Evolutionary conservation across 2,888 invertebrate species (phyloP).

Genomic region (Agrochola circellaris): DNA sequence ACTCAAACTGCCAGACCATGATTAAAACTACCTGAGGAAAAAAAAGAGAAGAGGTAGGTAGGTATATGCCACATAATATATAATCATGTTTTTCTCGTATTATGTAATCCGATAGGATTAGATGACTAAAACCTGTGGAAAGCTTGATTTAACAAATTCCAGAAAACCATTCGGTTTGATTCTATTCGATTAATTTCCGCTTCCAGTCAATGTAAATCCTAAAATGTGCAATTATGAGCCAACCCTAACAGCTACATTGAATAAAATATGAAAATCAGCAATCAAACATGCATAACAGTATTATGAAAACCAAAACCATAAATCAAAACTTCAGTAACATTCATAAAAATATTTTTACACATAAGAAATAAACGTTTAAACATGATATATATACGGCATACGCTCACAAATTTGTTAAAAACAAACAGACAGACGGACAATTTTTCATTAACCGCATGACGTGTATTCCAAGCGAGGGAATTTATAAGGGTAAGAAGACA

Average conservation of each 20-base stretch:
- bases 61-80: background rate
- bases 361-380: constrained; percentile 35
- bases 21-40: too few species aligned
- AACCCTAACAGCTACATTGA: background rate
- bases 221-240: background rate
- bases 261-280: constrained; percentile 1
- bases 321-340: constrained; percentile 37
- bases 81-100: background rate
- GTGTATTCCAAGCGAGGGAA: constrained; percentile 27
- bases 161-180: background rate
- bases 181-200: background rate
- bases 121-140: background rate
- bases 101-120: background rate
- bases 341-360: constrained; percentile 40
- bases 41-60: too few species aligned
- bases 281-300: constrained; percentile 12
- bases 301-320: constrained; percentile 16
- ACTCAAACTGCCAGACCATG: too few species aligned
- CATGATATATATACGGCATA: constrained; percentile 35
- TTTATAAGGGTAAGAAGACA: constrained; percentile 30
- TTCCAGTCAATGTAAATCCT: background rate
- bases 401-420: constrained; percentile 52
- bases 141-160: background rate
- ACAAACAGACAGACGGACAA: constrained; percentile 54
- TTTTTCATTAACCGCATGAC: constrained; percentile 64